Evolutionary conservation across 2,797 vertebrate genomes (phyloP).

Genomic region (Danio choprae): DNA sequence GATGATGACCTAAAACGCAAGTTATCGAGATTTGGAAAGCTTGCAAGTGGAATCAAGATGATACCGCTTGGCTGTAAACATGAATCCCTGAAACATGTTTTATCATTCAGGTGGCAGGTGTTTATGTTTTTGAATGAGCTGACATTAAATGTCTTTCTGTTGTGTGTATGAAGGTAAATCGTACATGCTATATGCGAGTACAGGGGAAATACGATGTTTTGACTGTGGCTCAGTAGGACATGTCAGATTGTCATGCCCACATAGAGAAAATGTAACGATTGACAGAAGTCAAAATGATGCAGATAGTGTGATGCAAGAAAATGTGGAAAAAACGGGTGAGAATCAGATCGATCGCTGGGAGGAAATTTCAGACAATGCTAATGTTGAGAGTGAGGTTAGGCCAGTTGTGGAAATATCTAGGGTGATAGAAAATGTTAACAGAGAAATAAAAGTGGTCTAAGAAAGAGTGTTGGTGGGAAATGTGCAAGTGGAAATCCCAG

Average conservation of each 20-base stretch:
- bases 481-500: neutral
- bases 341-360: neutral
- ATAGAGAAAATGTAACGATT: neutral
- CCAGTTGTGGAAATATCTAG: neutral
- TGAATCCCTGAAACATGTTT: too few species aligned
- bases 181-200: too few species aligned
- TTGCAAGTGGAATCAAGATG: too few species aligned
- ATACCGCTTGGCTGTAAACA: too few species aligned
- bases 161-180: too few species aligned
- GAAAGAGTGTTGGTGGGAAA: neutral
- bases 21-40: too few species aligned
- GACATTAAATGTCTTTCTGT: too few species aligned
- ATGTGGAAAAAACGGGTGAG: neutral
- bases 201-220: too few species aligned
- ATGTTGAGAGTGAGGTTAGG: neutral
- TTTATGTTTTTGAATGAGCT: too few species aligned
- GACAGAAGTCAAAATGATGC: neutral
- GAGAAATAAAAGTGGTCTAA: neutral
- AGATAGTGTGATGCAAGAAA: neutral
- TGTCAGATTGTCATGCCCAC: neutral
- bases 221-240: too few species aligned
- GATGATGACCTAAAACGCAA: too few species aligned
- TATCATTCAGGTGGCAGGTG: too few species aligned
- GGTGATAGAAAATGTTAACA: neutral
- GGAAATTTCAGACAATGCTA: neutral